Base-by-base conservation (phyloP, 2,888 invertebrate species). In the Meiosimyza decipiens region DNA sequence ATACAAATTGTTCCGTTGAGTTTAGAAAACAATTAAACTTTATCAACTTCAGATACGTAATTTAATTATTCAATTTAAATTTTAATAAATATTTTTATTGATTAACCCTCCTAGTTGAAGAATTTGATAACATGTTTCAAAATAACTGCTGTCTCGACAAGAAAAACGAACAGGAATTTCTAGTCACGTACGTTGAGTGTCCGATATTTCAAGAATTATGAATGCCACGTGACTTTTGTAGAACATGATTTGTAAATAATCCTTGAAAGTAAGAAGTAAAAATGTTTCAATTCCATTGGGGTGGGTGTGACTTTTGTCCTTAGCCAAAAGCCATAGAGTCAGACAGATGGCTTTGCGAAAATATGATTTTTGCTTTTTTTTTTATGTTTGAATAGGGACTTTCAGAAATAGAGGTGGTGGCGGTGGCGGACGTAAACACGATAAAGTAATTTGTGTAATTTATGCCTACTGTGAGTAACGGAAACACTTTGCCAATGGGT, bases 181-280 rank as follows among this genome's bases (percentile, higher is more conserved):
- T 78, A 76, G 79, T 82, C 82, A 83, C 82, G 82, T 83, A 59
- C 74, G 72, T 16, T 49, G 40, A 70, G 70, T 80, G 81, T 83
- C 83, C 77, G 82, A 80, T 83, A 79, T 82, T 82, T 81, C 81
- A 83, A 83, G 84, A 84, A 84, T 84, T 84, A 84, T 84, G 84
- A 83, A 84, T 82, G 84, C 84, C 84, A 84, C 84, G 84, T 84
- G 84, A 84, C 83, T 77, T 74, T 75, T 66, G 28, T 57, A 67
- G 70, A 63, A 79, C 78, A 80, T 79, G 78, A 80, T 79, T 80
- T 80, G 78, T 79, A 80, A 80, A 80, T 79, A 79, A 78, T 72
- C 74, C 76, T 76, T 72, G 67, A 73, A n/a, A 73, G 50, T 65
- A 40, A 52, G 63, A 76, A 74, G 76, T 77, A 75, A 76, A 76